These are phyloP conservation scores for Antheraea pernyi DNA, from an alignment of 1,140 invertebrate genomes.

Conservation along the genomic window DNA sequence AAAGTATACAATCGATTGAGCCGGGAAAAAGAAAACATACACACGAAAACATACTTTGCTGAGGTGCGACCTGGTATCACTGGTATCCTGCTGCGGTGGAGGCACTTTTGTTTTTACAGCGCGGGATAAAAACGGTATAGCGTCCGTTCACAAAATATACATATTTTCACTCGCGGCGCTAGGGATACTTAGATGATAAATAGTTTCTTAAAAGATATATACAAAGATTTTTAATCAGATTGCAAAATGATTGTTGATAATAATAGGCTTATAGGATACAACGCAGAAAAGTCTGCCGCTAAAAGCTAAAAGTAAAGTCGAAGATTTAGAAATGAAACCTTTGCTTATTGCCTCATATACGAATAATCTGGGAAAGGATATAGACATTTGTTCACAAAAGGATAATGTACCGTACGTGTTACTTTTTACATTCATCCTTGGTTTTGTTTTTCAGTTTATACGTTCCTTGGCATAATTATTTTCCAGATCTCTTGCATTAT, in stretches of 20 bases:
- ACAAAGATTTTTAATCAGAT: not conserved
- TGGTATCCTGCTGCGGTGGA: too few species aligned
- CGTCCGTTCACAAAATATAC: too few species aligned
- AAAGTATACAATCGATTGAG: too few species aligned
- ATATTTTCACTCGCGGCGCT: too few species aligned
- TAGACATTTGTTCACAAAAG: constrained; percentile 1
- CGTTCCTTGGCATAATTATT: not conserved
- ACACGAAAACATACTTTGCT: too few species aligned
- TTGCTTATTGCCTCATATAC: not conserved
- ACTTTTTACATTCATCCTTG: not conserved
- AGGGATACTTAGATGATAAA: too few species aligned
- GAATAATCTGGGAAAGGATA: not conserved
- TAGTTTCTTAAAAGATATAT: not conserved
- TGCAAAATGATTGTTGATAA: not conserved
- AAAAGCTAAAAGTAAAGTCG: not conserved
- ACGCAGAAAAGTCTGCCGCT: not conserved
- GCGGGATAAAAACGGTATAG: too few species aligned
- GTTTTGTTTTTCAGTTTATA: not conserved
- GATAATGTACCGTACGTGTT: not conserved
- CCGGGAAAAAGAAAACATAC: too few species aligned
- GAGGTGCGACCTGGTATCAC: too few species aligned
- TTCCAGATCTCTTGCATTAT: not conserved
- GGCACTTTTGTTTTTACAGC: too few species aligned
- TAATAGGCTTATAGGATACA: not conserved
- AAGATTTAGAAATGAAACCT: not conserved